Evolutionary conservation across 2,888 invertebrate species (phyloP), one percentile per base, ranked within the genome.

Genomic region (Acanthopleura granulata): DNA sequence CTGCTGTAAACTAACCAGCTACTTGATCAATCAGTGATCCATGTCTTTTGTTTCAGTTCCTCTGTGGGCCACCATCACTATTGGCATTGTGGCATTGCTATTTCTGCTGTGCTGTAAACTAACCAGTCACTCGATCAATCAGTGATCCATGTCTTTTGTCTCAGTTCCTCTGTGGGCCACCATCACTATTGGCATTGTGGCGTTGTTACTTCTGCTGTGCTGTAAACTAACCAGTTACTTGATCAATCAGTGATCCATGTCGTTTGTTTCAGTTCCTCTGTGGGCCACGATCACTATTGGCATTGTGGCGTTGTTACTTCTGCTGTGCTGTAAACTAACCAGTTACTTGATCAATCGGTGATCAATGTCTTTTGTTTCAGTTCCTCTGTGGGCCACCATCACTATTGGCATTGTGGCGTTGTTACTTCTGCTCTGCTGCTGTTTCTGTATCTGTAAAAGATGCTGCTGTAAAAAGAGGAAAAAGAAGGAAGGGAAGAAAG

Each of bases 401-500:
- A 79, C 85, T 62, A 89, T 90, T 62, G 87, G 85, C 73, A 86
- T 89, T 14, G 87, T 85, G 14, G 85, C 85, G 16, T 77, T 88
- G 62, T 82, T 90, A 49, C 78, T 90, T 50, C 79, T 90, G 50
- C 74, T 88, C 15, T 86, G 87, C 83, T 87, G 87, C 80, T 79
- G 83, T 72, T 89, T 86, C 79, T 89, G 90, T 80, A 80, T 90
- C 76, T 89, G 90, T 80, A 88, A 88, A 80, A 83, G 88, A 80
- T 89, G 90, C 80, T 86, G 87, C 80, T 85, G 89, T 80, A 85
- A 87, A 77, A 86, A 85, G 78, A 85, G 88, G 76, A 89, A 89
- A 82, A 84, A 84, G 81, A 89, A 89, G 82, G 89, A 89, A 74
- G 87, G 85, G 88, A 97, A 97, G 92, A 97, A 97, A 91, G 88